phyloP scores from a whole-genome alignment of 23 tunicate species.

The Styela plicata region DNA sequence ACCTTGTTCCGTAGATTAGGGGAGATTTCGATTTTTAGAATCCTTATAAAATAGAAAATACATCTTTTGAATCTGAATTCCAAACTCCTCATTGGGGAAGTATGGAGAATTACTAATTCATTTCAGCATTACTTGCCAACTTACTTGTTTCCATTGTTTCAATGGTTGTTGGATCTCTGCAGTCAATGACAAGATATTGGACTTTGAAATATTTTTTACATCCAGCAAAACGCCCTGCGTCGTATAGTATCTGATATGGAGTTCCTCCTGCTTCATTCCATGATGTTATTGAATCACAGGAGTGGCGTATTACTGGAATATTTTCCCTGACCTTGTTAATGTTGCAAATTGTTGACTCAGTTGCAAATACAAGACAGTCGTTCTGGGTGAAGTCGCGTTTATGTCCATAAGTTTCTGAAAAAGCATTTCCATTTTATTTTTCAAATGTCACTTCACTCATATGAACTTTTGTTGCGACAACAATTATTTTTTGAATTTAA shows the following conservation, averaged over 20 bases:
- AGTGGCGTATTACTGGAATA: neutral
- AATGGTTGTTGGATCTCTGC: neutral
- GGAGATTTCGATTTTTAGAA: too few relatives aligned
- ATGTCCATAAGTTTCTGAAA: neutral
- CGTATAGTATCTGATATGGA: neutral
- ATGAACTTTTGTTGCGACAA: too few relatives aligned
- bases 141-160: neutral
- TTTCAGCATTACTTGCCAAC: too few relatives aligned
- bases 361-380: neutral
- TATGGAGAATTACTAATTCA: too few relatives aligned
- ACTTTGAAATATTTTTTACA: neutral
- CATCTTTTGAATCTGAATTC: too few relatives aligned
- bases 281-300: neutral
- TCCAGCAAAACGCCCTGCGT: neutral
- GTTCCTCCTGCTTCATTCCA: neutral
- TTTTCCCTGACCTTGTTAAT: neutral
- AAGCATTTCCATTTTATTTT: too few relatives aligned
- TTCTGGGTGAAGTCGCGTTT: neutral
- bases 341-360: neutral
- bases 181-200: neutral
- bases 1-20: too few relatives aligned
- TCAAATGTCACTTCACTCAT: too few relatives aligned
- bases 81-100: too few relatives aligned
- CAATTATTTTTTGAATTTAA: too few relatives aligned
- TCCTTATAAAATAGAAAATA: too few relatives aligned